Percentiles rank a stretch among this genome's conserved stretches.
Conservation (phyloP, 2,888 invertebrate species). For the Callyntrura sp. region DNA sequence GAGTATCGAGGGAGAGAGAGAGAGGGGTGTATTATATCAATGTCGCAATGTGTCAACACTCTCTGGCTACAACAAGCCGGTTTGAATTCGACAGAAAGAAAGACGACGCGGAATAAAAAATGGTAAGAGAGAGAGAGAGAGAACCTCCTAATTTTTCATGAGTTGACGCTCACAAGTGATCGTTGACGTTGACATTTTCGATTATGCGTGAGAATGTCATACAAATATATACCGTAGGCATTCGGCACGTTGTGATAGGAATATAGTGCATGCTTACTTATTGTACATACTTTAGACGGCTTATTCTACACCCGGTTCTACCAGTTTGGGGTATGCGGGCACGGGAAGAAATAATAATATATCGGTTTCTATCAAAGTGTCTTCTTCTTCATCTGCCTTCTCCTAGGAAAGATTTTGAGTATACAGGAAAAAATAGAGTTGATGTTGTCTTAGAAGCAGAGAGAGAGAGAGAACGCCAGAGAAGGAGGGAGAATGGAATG, state of each 20-base stretch:
- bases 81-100: conserved; percentile 24
- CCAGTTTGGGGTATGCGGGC: too few species aligned
- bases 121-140: conserved; percentile 30
- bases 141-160: conserved; percentile 79
- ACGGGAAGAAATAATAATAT: too few species aligned
- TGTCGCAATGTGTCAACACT: conserved; percentile 50
- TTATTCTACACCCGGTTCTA: too few species aligned
- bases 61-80: conserved; percentile 36
- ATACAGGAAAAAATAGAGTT: too few species aligned
- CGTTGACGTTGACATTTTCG: conserved; percentile 79
- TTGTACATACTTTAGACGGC: too few species aligned
- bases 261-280: too few species aligned
- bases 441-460: neutral
- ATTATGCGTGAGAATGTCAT: conserved; percentile 77
- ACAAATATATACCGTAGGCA: too few species aligned
- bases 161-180: conserved; percentile 79
- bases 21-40: conserved; percentile 49
- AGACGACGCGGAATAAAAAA: conserved; percentile 10
- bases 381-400: too few species aligned
- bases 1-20: conserved; percentile 31
- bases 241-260: too few species aligned
- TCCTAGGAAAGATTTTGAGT: too few species aligned
- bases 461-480: neutral
- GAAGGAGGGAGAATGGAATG: conserved; percentile 25
- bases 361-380: too few species aligned